Conservation (phyloP, 2,888 invertebrate genomes). For the Mantis religiosa region DNA sequence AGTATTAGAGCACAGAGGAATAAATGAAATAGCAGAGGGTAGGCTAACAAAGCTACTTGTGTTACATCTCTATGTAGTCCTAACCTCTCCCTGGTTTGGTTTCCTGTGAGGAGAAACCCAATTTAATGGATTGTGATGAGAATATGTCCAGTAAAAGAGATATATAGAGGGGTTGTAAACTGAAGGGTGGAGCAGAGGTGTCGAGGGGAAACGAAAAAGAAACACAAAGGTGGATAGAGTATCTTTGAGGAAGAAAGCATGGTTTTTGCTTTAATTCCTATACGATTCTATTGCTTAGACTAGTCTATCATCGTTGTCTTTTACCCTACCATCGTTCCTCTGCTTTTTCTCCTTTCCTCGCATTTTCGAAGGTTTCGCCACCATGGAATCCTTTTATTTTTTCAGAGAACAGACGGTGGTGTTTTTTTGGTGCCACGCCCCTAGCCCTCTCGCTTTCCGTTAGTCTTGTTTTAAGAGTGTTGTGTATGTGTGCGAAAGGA, state of each 20-base stretch:
- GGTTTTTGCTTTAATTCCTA: conserved; percentile 6
- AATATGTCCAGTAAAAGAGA: not conserved
- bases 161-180: not conserved
- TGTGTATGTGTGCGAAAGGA: not conserved
- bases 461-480: conserved; percentile 4
- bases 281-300: not conserved
- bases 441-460: not conserved
- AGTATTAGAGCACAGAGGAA: too few species aligned
- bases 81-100: not conserved
- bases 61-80: not conserved
- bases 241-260: not conserved
- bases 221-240: not conserved
- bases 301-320: not conserved
- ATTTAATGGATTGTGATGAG: conserved; percentile 2
- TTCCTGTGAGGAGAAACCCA: not conserved
- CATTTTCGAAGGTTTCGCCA: not conserved
- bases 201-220: not conserved
- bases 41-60: not conserved
- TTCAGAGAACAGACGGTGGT: not conserved
- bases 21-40: not conserved
- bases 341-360: not conserved
- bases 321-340: not conserved
- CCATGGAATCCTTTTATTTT: not conserved
- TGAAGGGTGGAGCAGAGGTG: not conserved
- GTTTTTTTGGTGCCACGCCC: not conserved